These are phyloP conservation scores for Enteromius paludinosus DNA, from an alignment of 2,797 vertebrate species.

Conservation along the genomic window DNA sequence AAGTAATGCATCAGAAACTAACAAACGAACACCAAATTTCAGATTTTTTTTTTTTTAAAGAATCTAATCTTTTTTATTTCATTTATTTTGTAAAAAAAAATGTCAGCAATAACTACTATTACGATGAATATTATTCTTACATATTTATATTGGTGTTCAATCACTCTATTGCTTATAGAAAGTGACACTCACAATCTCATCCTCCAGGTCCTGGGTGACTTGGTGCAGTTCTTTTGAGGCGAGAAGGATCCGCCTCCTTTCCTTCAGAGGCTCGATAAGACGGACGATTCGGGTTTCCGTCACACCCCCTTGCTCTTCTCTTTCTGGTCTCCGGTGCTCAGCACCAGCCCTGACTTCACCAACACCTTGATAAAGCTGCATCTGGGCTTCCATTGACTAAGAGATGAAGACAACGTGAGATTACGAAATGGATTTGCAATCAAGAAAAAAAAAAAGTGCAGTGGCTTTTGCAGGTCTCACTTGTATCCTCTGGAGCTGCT, in stretches of 20 bases:
- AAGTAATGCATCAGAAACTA: too few species aligned
- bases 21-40: too few species aligned
- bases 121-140: not conserved
- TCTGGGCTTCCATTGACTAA: conserved; percentile 91
- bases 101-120: too few species aligned
- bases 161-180: not conserved
- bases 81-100: too few species aligned
- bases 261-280: conserved; percentile 92
- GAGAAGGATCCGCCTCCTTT: conserved; percentile 88
- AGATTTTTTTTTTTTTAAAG: too few species aligned
- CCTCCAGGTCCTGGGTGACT: conserved; percentile 92
- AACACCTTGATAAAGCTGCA: conserved; percentile 89
- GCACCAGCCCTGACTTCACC: conserved; percentile 81
- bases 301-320: conserved; percentile 79
- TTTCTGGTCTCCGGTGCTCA: conserved; percentile 76
- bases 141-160: not conserved
- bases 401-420: conserved; percentile 50
- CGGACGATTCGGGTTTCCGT: conserved; percentile 89
- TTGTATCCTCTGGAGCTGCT: conserved; percentile 82
- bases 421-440: not conserved
- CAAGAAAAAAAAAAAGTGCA: not conserved
- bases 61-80: too few species aligned
- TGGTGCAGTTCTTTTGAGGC: conserved; percentile 95
- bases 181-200: conserved; percentile 86
- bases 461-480: conserved; percentile 47